Evolutionary conservation across 2,113 vertebrate species (phyloP), one percentile per base, ranked within the genome.

Genomic region (Gobio gobio): DNA sequence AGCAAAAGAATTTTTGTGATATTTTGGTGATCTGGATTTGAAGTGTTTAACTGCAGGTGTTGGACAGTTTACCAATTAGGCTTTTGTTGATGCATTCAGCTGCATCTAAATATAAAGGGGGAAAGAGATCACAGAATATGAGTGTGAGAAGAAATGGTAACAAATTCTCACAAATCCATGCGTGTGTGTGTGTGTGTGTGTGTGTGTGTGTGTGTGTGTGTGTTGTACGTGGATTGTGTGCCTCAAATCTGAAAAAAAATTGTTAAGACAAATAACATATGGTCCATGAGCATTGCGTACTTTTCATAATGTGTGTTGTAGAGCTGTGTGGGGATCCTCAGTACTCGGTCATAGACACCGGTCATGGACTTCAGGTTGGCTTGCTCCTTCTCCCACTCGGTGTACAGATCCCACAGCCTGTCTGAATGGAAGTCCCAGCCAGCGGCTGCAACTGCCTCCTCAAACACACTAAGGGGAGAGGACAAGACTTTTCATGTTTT

Each of bases 401-500:
- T 89, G 4, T 96, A 97, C 5, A 96, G 90, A 78, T 95, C 96
- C 96, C 96, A 97, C 4, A 97, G 93, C 0, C 95, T 93, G 86
- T 97, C 96, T 0, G 96, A 97, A 66, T 95, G 95, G 91, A 96
- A 97, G 82, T 97, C 96, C 88, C 95, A 89, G 10, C 96, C 96
- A 0, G 95, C 94, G 0, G 95, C 93, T 0, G 40, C 84, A 24
- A 96, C 84, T 0, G 95, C 95, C 0, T 95, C 91, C 89, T 96
- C 95, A 85, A 97, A 96, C 9, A 94, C 94, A 1, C 96, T 97
- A 90, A 24, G 13, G 0, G 13, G 0, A 13, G 10, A 51, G 63
- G 12, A 36, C 10, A 40, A 14, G 1, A 26, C 8, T 45, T 47
- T 26, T 45, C 40, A 73, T 8, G 72, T 8, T 74, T 47, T 8